Conservation (phyloP, 1,140 invertebrate genomes). For the Aphelinus atriplicis region DNA sequence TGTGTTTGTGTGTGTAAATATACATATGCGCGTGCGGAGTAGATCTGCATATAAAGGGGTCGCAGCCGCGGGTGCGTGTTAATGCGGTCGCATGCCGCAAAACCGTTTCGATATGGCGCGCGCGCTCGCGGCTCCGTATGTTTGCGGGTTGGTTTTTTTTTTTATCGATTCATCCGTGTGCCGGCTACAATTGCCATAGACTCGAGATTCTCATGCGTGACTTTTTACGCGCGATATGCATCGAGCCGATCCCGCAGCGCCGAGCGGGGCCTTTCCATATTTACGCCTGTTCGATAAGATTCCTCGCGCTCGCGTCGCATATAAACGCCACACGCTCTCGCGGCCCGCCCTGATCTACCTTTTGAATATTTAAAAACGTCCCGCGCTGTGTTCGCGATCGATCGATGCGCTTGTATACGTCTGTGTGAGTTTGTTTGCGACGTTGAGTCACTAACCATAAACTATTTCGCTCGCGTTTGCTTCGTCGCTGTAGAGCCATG, state of each 20-base stretch:
- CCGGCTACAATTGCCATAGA: conserved; percentile 41
- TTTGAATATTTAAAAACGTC: too few relatives aligned
- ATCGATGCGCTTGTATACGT: too few relatives aligned
- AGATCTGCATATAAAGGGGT: conserved; percentile 41
- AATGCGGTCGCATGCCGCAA: conserved; percentile 53
- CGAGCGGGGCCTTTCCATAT: conserved; percentile 40
- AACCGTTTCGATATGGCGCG: conserved; percentile 49
- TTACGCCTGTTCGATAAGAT: conserved; percentile 41
- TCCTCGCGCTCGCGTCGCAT: neutral
- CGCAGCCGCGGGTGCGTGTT: conserved; percentile 46
- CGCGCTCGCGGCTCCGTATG: too few relatives aligned
- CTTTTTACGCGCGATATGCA: conserved; percentile 15
- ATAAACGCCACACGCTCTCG: too few relatives aligned
- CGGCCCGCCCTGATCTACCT: too few relatives aligned
- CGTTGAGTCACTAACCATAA: too few relatives aligned
- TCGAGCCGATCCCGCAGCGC: neutral
- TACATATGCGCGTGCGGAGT: conserved; percentile 46
- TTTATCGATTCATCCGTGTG: conserved; percentile 53
- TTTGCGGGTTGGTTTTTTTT: conserved; percentile 42
- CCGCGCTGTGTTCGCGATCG: too few relatives aligned
- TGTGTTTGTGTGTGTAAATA: too few relatives aligned
- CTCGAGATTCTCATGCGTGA: conserved; percentile 40
- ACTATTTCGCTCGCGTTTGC: too few relatives aligned
- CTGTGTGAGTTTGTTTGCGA: too few relatives aligned
- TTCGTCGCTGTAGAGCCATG: too few relatives aligned